A percentile compares a stretch with the other conserved stretches of the same genome.
Conservation (phyloP, 2,797 vertebrate genomes). For the Typhlichthys subterraneus region DNA sequence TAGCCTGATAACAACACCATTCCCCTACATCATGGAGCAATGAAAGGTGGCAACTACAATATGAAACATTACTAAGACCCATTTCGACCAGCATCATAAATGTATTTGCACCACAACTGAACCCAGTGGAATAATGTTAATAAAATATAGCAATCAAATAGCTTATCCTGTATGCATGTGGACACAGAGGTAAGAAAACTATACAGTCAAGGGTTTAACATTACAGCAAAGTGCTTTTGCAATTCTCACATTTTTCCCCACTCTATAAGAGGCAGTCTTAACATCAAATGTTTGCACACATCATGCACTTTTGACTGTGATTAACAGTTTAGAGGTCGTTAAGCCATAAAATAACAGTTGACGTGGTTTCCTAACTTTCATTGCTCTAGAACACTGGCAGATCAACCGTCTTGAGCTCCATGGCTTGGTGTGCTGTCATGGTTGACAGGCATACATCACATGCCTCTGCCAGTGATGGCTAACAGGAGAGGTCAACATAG, state of each 20-base stretch:
- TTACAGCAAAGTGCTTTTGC: conserved; percentile 62
- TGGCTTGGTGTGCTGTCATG: conserved; percentile 29
- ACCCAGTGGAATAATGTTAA: no score
- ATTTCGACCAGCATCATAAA: no score
- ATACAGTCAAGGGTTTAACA: conserved; percentile 13
- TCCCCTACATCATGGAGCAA: no score
- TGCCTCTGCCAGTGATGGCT: conserved; percentile 40
- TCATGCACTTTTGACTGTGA: conserved; percentile 18
- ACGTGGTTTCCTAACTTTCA: conserved; percentile 53
- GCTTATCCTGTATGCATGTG: no score
- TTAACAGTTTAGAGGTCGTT: no score
- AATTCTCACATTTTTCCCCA: conserved; percentile 32
- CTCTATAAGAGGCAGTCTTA: conserved; percentile 30
- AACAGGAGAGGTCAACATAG: conserved; percentile 22
- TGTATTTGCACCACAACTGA: no score
- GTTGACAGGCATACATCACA: conserved; percentile 30
- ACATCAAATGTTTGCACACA: conserved; percentile 42
- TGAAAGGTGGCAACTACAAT: no score
- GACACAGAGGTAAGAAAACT: no score
- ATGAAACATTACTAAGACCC: no score
- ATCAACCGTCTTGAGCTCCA: conserved; percentile 30
- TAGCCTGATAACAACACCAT: no score
- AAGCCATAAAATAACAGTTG: conserved; percentile 32
- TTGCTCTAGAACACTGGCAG: conserved; percentile 48
- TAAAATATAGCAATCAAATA: no score